Conservation (phyloP, 2,113 vertebrate species). For the Cervus canadensis region DNA sequence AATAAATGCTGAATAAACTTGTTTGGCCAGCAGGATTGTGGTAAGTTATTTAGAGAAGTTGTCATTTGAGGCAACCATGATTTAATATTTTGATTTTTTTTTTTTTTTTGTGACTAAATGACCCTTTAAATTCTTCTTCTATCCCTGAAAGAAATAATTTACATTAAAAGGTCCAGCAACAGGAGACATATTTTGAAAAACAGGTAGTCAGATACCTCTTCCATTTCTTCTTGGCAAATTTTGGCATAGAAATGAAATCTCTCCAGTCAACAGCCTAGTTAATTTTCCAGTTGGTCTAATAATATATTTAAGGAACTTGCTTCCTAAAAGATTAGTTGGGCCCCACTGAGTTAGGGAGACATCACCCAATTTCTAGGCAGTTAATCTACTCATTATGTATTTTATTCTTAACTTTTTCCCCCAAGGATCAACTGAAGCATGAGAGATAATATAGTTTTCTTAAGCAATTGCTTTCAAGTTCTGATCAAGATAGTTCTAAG, state of each 20-base stretch:
- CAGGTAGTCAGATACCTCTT: background rate
- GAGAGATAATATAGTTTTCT: constrained; percentile 10
- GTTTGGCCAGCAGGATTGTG: background rate
- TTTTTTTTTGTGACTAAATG: background rate
- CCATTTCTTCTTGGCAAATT: background rate
- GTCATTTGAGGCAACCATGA: background rate
- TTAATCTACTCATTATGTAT: constrained; percentile 51
- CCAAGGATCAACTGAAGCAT: constrained; percentile 27
- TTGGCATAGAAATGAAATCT: background rate
- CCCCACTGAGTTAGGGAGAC: constrained; percentile 7
- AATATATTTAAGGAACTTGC: constrained; percentile 13
- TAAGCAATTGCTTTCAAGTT: background rate
- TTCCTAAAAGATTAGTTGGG: constrained; percentile 51
- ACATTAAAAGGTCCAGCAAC: background rate
- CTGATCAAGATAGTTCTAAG: background rate
- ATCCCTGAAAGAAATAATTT: background rate
- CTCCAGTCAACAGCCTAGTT: background rate
- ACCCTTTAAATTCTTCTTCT: background rate
- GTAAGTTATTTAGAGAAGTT: background rate
- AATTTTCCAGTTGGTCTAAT: constrained; percentile 58
- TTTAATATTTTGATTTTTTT: background rate
- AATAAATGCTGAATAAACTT: background rate
- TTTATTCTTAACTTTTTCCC: constrained; percentile 48
- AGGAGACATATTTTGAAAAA: background rate
- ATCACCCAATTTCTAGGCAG: constrained; percentile 12